phyloP scores from a whole-genome alignment of 2,888 invertebrate genomes.

The Thecophora atra region DNA sequence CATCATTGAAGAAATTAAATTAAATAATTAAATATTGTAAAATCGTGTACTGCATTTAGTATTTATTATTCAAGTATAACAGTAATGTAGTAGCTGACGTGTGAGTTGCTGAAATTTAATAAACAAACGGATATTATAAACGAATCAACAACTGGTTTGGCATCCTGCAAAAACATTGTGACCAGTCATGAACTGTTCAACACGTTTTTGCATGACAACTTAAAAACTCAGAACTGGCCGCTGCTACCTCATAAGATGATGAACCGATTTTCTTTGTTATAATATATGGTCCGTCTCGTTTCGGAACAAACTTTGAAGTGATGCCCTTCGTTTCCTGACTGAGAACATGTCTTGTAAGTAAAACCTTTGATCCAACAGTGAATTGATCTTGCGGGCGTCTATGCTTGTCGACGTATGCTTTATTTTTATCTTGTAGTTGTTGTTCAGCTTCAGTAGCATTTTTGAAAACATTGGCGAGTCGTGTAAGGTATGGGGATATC shows the following conservation, averaged over 20 bases:
- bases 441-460: slow-evolving; percentile 43
- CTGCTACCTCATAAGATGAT: slow-evolving; percentile 38
- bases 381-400: slow-evolving; percentile 43
- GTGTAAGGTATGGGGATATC: slow-evolving; percentile 42
- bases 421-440: slow-evolving; percentile 43
- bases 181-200: too few relatives aligned
- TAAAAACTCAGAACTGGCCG: too few relatives aligned
- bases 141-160: too few relatives aligned
- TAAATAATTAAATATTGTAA: too few relatives aligned
- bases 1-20: too few relatives aligned
- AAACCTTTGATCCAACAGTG: slow-evolving; percentile 48
- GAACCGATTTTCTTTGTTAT: slow-evolving; percentile 46
- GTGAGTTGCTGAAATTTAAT: too few relatives aligned
- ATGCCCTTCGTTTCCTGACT: slow-evolving; percentile 46
- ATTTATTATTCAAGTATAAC: too few relatives aligned
- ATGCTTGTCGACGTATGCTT: slow-evolving; percentile 41
- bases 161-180: too few relatives aligned
- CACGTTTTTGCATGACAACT: too few relatives aligned
- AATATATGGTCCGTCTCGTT: slow-evolving; percentile 53
- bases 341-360: slow-evolving; percentile 44
- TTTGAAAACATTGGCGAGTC: slow-evolving; percentile 18
- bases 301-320: slow-evolving; percentile 52
- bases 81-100: too few relatives aligned
- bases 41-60: too few relatives aligned
- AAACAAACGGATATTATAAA: too few relatives aligned